A percentile compares a stretch with the other conserved stretches of the same genome.
These are phyloP conservation scores for Galerucella nymphaeae DNA, from an alignment of 2,888 invertebrate genomes.

Conservation along the genomic window DNA sequence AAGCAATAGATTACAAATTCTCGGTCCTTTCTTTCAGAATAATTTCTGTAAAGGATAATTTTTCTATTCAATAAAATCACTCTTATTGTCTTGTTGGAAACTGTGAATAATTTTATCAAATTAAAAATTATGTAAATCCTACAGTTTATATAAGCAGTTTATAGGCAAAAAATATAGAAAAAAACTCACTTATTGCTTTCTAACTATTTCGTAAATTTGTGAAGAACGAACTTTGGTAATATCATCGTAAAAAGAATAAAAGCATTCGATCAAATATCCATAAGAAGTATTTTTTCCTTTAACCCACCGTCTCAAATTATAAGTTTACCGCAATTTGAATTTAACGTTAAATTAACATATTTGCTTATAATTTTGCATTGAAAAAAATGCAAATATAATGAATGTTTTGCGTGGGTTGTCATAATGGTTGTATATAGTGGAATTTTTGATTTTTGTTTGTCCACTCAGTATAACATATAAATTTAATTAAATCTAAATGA, in stretches of 20 bases:
- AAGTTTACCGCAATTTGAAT: neutral
- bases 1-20: too few species aligned
- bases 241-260: too few species aligned
- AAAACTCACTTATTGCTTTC: neutral
- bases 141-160: neutral
- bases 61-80: too few species aligned
- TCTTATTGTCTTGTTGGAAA: too few species aligned
- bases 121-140: too few species aligned
- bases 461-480: conserved; percentile 55
- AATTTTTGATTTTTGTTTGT: neutral
- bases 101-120: too few species aligned
- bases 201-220: neutral
- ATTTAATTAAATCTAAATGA: conserved; percentile 64
- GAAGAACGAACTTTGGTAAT: too few species aligned
- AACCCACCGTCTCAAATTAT: neutral
- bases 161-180: neutral
- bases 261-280: neutral
- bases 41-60: too few species aligned
- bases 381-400: neutral
- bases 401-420: neutral
- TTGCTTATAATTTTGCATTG: neutral
- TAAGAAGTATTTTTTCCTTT: neutral
- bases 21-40: too few species aligned
- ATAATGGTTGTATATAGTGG: neutral
- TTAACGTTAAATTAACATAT: neutral